Evolutionary conservation across 2,888 invertebrate genomes (phyloP).

Genomic region (Clistopyga incitator): DNA sequence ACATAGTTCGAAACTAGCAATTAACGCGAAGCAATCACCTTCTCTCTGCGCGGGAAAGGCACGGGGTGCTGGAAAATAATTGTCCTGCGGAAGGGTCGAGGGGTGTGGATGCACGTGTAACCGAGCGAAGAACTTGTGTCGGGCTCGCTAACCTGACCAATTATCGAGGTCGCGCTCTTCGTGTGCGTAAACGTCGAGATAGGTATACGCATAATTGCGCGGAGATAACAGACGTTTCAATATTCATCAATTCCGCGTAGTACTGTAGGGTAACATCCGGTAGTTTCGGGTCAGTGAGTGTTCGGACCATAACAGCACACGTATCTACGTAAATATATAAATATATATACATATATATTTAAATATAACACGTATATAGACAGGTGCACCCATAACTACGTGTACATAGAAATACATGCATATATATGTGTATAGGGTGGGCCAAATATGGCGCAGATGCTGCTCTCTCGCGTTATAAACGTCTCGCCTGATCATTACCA

Average conservation of each 20-base stretch:
- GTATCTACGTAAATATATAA: background rate
- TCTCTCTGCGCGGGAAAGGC: conserved; percentile 5
- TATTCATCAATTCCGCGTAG: conserved; percentile 51
- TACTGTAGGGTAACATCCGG: conserved; percentile 15
- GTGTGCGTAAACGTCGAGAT: conserved; percentile 24
- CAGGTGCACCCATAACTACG: background rate
- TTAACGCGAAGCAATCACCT: conserved; percentile 67
- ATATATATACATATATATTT: conserved; percentile 4
- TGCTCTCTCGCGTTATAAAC: conserved; percentile 12
- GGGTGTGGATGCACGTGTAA: conserved; percentile 25
- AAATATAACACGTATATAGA: background rate
- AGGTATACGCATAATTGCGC: conserved; percentile 43
- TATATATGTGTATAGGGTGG: background rate
- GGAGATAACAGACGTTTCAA: conserved; percentile 54
- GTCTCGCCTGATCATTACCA: conserved; percentile 34
- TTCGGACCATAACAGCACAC: background rate
- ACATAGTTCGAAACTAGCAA: conserved; percentile 64
- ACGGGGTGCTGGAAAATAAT: conserved; percentile 63
- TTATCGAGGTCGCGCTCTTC: conserved; percentile 44
- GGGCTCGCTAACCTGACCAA: conserved; percentile 53
- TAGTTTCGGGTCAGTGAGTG: conserved; percentile 4
- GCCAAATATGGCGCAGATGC: background rate
- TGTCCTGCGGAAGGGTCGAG: conserved; percentile 44
- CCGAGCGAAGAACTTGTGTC: conserved; percentile 45
- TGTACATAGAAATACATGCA: background rate